These are phyloP conservation scores for Patella vulgata DNA, from an alignment of 1,140 invertebrate species.

Conservation along the genomic window DNA sequence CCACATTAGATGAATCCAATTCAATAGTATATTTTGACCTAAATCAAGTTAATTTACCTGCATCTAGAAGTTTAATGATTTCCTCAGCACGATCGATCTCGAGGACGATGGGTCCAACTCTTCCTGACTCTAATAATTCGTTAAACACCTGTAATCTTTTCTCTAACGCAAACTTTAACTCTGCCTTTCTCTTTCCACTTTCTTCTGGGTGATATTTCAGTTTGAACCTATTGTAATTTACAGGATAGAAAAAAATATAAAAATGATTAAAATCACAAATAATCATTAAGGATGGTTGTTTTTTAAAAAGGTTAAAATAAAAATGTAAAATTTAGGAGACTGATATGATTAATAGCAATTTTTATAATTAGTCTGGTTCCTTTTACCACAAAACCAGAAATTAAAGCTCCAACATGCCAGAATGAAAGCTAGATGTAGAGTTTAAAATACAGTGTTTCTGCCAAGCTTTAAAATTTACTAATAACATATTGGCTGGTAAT, in stretches of 20 bases:
- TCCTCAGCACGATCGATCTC: constrained; percentile 89
- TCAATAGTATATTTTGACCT: neutral
- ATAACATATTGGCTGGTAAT: no score
- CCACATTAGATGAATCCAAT: neutral
- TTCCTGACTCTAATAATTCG: constrained; percentile 80
- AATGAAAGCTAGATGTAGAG: no score
- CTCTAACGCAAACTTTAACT: constrained; percentile 84
- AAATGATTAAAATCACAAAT: neutral
- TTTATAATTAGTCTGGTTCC: neutral
- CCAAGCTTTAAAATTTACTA: no score
- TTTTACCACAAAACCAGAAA: neutral
- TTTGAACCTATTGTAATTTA: constrained; percentile 86
- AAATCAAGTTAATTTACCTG: constrained; percentile 72
- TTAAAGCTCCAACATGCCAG: no score
- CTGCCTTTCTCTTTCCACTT: constrained; percentile 88
- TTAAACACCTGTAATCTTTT: constrained; percentile 90
- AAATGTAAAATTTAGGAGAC: no score
- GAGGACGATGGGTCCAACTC: constrained; percentile 81
- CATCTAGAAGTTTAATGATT: constrained; percentile 90
- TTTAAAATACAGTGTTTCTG: no score
- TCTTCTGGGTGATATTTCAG: constrained; percentile 99
- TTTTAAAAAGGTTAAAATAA: neutral
- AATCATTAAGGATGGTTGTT: constrained; percentile 5
- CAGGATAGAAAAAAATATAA: neutral
- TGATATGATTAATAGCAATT: neutral